Base-by-base conservation (phyloP, 2,797 vertebrate species). In the Ceryle rudis region DNA sequence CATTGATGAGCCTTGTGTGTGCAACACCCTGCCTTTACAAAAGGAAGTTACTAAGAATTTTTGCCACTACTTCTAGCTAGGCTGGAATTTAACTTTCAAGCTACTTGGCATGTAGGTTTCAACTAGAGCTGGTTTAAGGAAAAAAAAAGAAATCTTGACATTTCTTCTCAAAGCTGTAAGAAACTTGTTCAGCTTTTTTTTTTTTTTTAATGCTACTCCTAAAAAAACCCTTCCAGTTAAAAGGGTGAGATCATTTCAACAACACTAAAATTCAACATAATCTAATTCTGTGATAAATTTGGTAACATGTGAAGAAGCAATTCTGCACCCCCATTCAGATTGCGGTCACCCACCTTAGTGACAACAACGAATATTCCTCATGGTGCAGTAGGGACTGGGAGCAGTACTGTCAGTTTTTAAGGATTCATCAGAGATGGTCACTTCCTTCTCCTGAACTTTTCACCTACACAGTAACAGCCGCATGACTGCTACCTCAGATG, bases 361-460 rank as follows among this genome's bases (percentile, higher is more conserved):
- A 14, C 23, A 33, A 14, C 4, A 37, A 61, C 5, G 0, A 39
- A 23, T 1, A 7, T 37, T 65, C 37, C 33, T 37, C 11, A 2
- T 0, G 18, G 29, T 3, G 15, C 49, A 11, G 21, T 1, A 37
- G 31, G 22, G 49, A 49, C 26, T 1, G 6, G 21, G 7, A 61
- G 33, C 31, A 74, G 29, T 11, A 11, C 25, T 25, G 9, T 31
- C 33, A 31, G 3, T 49, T 69, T 82, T 18, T 14, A 84, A 67
- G 35, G 0, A 0, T 15, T 28, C 13, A 6, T 33, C 25, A 41
- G 60, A 57, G n/a, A 14, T 0, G 2, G 61, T 3, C 42, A 46
- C 39, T 26, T 93, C 69, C 31, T 25, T 47, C 29, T 42, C 28
- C 37, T 10, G 46, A 83, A 14, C 11, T 4, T 44, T 44, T 54